phyloP scores from a whole-genome alignment of 2,888 invertebrate species.

The Patella pellucida region DNA sequence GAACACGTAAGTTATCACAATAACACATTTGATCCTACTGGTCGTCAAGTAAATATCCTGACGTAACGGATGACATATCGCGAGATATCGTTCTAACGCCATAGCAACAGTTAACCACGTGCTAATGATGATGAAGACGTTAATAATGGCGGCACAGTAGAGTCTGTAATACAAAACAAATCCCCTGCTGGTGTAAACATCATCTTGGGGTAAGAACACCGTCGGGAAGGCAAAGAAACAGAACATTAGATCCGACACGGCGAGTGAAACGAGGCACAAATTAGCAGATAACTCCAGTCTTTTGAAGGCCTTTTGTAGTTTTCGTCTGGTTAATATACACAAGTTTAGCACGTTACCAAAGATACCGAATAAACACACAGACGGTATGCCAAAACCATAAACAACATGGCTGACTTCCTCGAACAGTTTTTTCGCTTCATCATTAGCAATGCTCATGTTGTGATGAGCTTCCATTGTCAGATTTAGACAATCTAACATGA shows the following conservation, averaged over 20 bases:
- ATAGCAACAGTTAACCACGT: conserved; percentile 83
- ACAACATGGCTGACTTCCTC: conserved; percentile 50
- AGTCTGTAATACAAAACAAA: conserved; percentile 58
- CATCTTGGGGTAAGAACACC: conserved; percentile 55
- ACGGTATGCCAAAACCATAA: conserved; percentile 75
- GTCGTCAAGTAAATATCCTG: conserved; percentile 78
- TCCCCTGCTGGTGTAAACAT: conserved; percentile 75
- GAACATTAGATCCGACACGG: conserved; percentile 81
- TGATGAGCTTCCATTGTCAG: conserved; percentile 20
- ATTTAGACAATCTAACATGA: conserved; percentile 24
- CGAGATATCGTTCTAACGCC: conserved; percentile 82
- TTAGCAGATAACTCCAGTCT: conserved; percentile 86
- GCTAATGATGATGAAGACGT: conserved; percentile 76
- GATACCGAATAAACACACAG: conserved; percentile 81
- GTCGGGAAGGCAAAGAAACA: conserved; percentile 75
- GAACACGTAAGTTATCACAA: conserved; percentile 77
- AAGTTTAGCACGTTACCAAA: conserved; percentile 85
- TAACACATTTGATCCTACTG: conserved; percentile 75
- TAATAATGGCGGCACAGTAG: conserved; percentile 62
- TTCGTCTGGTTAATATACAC: conserved; percentile 79
- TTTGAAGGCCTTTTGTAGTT: conserved; percentile 70
- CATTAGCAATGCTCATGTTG: conserved; percentile 22
- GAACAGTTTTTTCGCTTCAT: conserved; percentile 30
- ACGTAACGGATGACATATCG: conserved; percentile 82
- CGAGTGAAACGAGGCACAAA: conserved; percentile 81